These are phyloP conservation scores for Alosa alosa DNA, from an alignment of 2,113 vertebrate species.

Conservation along the genomic window DNA sequence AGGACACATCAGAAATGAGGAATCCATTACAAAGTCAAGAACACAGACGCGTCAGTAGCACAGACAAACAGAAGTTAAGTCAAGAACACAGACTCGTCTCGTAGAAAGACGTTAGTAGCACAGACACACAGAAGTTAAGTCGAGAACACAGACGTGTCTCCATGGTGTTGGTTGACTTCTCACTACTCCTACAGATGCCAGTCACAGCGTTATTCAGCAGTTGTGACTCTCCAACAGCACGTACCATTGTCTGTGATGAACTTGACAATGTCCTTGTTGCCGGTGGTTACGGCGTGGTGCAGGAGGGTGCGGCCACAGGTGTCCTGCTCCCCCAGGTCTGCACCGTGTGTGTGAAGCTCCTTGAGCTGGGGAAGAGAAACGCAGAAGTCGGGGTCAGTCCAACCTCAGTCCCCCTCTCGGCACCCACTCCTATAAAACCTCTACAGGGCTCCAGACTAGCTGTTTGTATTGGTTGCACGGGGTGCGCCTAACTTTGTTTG, in stretches of 20 bases:
- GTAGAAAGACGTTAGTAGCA: not conserved
- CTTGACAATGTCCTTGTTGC: conserved; percentile 86
- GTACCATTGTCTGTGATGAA: conserved; percentile 87
- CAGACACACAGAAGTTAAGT: too few species aligned
- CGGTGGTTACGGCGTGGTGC: conserved; percentile 81
- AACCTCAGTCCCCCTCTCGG: too few species aligned
- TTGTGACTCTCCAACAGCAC: not conserved
- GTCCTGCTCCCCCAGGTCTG: conserved; percentile 77
- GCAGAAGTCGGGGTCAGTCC: too few species aligned
- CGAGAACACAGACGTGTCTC: too few species aligned
- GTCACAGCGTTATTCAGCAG: not conserved
- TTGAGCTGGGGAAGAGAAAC: conserved; percentile 71
- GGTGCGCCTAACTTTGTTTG: too few species aligned
- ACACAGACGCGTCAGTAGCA: not conserved
- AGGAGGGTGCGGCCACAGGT: conserved; percentile 78
- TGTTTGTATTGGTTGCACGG: too few species aligned
- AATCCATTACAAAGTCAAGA: not conserved
- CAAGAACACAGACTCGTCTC: not conserved
- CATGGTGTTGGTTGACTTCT: too few species aligned
- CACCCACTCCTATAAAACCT: too few species aligned
- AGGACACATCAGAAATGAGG: not conserved
- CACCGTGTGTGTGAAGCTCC: conserved; percentile 80
- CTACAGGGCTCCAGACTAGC: too few species aligned
- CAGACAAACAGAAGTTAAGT: not conserved
- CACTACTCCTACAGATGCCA: too few species aligned